phyloP scores from a whole-genome alignment of 1,140 invertebrate genomes.

The Drosophila baimaii region DNA sequence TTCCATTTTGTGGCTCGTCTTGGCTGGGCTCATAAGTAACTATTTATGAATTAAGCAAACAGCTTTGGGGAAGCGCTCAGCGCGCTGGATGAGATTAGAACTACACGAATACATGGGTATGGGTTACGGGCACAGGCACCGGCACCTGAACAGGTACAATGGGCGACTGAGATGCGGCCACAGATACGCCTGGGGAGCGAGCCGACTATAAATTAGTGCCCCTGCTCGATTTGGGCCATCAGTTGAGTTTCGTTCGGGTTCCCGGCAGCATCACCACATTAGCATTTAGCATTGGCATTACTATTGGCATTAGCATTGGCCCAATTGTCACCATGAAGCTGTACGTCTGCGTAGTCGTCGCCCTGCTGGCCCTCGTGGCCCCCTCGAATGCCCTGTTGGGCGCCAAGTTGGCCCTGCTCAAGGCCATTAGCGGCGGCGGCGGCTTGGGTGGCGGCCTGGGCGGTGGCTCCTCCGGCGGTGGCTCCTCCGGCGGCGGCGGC shows the following conservation, averaged over 20 bases:
- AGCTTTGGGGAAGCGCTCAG: conserved; percentile 31
- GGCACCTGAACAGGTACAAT: conserved; percentile 4
- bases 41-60: conserved; percentile 82
- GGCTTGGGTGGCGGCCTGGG: conserved; percentile 27
- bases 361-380: conserved; percentile 58
- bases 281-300: conserved; percentile 13
- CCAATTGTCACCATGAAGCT: conserved; percentile 57
- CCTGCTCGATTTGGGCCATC: conserved; percentile 58
- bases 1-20: conserved; percentile 18
- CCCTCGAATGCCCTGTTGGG: conserved; percentile 64
- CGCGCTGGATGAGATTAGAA: conserved; percentile 58
- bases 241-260: conserved; percentile 76
- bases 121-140: not conserved
- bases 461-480: conserved; percentile 22
- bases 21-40: conserved; percentile 69
- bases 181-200: not conserved
- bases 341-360: conserved; percentile 58
- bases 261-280: conserved; percentile 53
- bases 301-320: not conserved
- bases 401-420: conserved; percentile 71
- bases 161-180: not conserved
- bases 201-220: conserved; percentile 79
- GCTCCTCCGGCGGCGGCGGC: conserved; percentile 24
- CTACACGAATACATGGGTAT: conserved; percentile 43
- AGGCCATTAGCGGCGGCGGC: conserved; percentile 57